phyloP scores from a whole-genome alignment of 2,797 vertebrate genomes.

The Rhodeus uyekii region DNA sequence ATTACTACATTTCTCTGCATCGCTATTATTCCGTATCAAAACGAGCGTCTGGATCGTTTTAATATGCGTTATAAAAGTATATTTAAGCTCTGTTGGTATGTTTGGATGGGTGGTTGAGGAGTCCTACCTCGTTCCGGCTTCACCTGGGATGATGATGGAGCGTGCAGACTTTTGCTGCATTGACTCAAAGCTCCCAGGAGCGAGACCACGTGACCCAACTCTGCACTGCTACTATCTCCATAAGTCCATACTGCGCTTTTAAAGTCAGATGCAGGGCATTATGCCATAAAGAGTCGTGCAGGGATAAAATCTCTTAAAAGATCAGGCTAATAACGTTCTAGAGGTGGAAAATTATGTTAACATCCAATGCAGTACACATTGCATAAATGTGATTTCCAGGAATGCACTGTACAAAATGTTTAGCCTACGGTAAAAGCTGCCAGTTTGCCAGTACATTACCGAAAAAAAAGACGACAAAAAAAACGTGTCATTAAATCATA shows the following conservation, averaged over 20 bases:
- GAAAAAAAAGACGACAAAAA: not conserved
- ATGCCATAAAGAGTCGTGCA: not conserved
- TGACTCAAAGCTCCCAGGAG: slow-evolving; percentile 71
- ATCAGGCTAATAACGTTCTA: not conserved
- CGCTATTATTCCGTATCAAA: not conserved
- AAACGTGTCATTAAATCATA: not conserved
- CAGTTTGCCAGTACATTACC: not conserved
- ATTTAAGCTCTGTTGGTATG: not conserved
- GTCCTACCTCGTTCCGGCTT: slow-evolving; percentile 57
- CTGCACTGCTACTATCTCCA: slow-evolving; percentile 63
- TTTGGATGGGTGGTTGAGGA: not conserved
- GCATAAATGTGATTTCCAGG: not conserved
- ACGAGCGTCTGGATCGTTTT: not conserved
- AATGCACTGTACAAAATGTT: not conserved
- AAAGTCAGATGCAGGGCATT: not conserved
- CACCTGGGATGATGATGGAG: slow-evolving; percentile 67
- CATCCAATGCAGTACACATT: not conserved
- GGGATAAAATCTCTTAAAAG: not conserved
- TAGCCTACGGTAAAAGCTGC: not conserved
- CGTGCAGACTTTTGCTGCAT: slow-evolving; percentile 76
- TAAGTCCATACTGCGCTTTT: slow-evolving; percentile 42
- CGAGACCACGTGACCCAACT: slow-evolving; percentile 72
- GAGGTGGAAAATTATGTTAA: not conserved
- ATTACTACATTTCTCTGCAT: slow-evolving; percentile 10
- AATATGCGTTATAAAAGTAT: not conserved